Base-by-base conservation (phyloP, 2,113 vertebrate species). In the Protobothrops flavoviridis region DNA sequence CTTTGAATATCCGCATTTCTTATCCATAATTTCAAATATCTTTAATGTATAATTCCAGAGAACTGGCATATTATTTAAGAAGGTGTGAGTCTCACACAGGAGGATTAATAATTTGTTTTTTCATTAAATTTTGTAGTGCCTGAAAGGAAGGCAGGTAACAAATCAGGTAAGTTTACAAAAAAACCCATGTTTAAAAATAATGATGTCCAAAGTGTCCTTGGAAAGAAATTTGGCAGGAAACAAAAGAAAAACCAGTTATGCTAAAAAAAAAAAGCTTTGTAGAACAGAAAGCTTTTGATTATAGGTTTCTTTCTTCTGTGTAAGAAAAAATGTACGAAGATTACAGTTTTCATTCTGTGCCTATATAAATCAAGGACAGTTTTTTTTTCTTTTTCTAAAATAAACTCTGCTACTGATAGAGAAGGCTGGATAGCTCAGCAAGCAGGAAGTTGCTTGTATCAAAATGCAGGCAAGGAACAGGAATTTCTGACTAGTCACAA, bases 151-250 rank as follows among this genome's bases (percentile, higher is more conserved):
- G 69, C 91, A 61, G 57, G 64, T 69, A 94, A 81, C 17, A 57
- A 91, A 3, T 23, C 26, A 48, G 81, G 81, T 81, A 92, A 93
- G 92, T 94, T 93, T 55, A n/a, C 91, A 92, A 53, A 74, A 43
- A 74, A 87, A 0, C 0, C 69, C 90, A 89, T 12, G 81, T 8
- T 39, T 86, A 57, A 86, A 86, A 94, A 55, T 3, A 91, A 6
- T 33, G 8, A 52, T 88, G 29, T 90, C 53, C 12, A 4, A 55
- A 94, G 21, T 88, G 92, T 59, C 69, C 88, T 88, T 90, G 85
- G 93, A 87, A 94, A 92, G 69, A 61, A 91, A 57, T 85, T 61
- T 48, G 56, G n/a, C n/a, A 69, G 45, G 11, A 87, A 90, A 94
- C 21, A 56, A 90, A 89, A 33, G 55, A 69, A 94, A 95, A 55